Conservation (phyloP, 2,888 invertebrate species). For the Drosophila prolongata region DNA sequence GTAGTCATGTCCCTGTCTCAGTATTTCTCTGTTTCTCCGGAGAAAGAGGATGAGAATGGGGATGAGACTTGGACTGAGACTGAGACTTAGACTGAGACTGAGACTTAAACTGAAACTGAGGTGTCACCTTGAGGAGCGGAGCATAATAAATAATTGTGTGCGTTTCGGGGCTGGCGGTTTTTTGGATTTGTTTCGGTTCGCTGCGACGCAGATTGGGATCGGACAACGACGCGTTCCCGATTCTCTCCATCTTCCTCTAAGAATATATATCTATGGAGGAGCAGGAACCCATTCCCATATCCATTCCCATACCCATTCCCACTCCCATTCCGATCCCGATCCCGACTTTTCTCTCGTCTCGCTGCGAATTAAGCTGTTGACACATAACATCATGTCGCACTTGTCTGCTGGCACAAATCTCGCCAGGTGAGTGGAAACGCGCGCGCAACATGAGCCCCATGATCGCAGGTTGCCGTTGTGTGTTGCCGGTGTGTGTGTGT, state of each 20-base stretch:
- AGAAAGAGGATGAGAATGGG: not conserved
- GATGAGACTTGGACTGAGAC: not conserved
- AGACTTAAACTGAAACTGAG: not conserved
- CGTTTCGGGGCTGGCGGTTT: constrained; percentile 29
- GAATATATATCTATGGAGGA: not conserved
- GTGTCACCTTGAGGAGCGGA: constrained; percentile 14
- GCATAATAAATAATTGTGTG: constrained; percentile 43
- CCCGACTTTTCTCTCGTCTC: constrained; percentile 51
- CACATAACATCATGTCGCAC: constrained; percentile 84
- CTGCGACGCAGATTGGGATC: constrained; percentile 26
- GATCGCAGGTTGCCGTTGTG: constrained; percentile 19
- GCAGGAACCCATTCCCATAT: not conserved
- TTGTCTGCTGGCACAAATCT: constrained; percentile 80
- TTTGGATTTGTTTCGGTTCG: constrained; percentile 12
- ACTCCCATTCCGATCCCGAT: not conserved
- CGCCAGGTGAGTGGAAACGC: constrained; percentile 79
- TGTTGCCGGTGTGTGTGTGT: too few relatives aligned
- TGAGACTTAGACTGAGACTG: not conserved
- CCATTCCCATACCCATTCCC: not conserved
- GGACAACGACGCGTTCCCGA: constrained; percentile 29
- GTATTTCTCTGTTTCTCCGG: not conserved
- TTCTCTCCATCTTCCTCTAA: not conserved
- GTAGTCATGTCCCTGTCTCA: constrained; percentile 14
- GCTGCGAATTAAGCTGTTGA: constrained; percentile 84
- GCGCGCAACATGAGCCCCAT: constrained; percentile 70